A percentile compares a stretch with the other conserved stretches of the same genome.
phyloP scores from a whole-genome alignment of 2,888 invertebrate genomes.

The Mesoligia furuncula region DNA sequence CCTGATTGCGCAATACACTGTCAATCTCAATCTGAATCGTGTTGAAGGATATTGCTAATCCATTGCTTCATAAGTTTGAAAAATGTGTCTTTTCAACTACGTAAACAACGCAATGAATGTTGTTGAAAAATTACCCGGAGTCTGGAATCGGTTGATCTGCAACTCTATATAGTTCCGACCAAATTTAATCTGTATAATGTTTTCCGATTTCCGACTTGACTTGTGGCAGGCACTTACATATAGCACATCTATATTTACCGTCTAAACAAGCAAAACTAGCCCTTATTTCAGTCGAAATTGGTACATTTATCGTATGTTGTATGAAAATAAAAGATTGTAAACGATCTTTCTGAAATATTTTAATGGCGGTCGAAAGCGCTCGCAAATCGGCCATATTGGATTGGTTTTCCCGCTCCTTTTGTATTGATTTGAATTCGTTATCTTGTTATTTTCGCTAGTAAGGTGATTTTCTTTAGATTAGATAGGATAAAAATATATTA shows the following conservation, averaged over 20 bases:
- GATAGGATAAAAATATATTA: conserved; percentile 15
- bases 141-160: too few relatives aligned
- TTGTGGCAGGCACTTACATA: conserved; percentile 78
- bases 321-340: conserved; percentile 65
- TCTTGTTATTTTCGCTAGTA: conserved; percentile 43
- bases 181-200: conserved; percentile 86
- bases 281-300: conserved; percentile 43
- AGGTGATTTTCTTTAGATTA: conserved; percentile 46
- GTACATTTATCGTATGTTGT: conserved; percentile 10
- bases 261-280: conserved; percentile 52
- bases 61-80: too few relatives aligned
- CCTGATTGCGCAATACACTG: too few relatives aligned
- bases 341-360: conserved; percentile 76
- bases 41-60: too few relatives aligned
- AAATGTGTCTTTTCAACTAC: too few relatives aligned
- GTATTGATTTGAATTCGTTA: conserved; percentile 66
- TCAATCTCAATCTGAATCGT: too few relatives aligned
- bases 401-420: conserved; percentile 75
- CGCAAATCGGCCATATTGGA: conserved; percentile 82
- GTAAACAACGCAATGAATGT: too few relatives aligned
- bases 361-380: conserved; percentile 81
- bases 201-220: conserved; percentile 84
- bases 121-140: too few relatives aligned
- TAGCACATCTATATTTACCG: conserved; percentile 58
- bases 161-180: conserved; percentile 70